phyloP scores from a whole-genome alignment of 2,797 vertebrate genomes.

The Odontamblyopus lacepedii region DNA sequence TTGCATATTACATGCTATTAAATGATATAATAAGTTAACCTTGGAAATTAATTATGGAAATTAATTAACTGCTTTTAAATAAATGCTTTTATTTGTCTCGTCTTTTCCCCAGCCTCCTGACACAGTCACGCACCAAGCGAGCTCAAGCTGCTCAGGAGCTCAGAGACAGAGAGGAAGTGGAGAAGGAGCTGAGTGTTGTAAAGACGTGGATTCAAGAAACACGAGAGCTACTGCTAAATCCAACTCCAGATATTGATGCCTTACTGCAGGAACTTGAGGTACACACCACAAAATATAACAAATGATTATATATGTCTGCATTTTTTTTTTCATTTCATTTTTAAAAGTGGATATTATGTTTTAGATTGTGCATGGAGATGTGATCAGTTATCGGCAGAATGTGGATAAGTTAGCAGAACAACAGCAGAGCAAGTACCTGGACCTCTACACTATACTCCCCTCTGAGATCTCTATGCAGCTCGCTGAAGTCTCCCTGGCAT shows the following conservation, averaged over 20 bases:
- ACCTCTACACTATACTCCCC: constrained; percentile 88
- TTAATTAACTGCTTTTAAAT: neutral
- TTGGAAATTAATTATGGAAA: constrained; percentile 1
- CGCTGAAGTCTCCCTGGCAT: constrained; percentile 87
- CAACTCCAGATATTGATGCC: constrained; percentile 85
- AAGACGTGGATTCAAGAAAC: constrained; percentile 95
- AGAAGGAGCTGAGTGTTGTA: constrained; percentile 85
- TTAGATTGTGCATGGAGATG: constrained; percentile 86
- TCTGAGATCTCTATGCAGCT: constrained; percentile 93
- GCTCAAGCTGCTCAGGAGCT: constrained; percentile 87
- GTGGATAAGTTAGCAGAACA: constrained; percentile 90
- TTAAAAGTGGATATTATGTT: neutral
- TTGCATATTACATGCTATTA: too few relatives aligned
- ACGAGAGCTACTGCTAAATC: constrained; percentile 89
- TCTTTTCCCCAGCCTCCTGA: constrained; percentile 81
- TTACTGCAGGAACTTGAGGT: constrained; percentile 92
- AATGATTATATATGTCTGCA: neutral
- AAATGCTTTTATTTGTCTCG: neutral
- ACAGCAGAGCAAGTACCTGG: constrained; percentile 94
- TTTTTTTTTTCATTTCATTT: too few relatives aligned
- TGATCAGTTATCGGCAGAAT: constrained; percentile 81
- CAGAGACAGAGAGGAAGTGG: constrained; percentile 89
- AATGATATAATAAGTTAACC: neutral
- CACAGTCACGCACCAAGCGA: constrained; percentile 84
- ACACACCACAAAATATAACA: constrained; percentile 21